Percentiles rank a stretch among this genome's conserved stretches.
Evolutionary conservation across 2,888 invertebrate genomes (phyloP).

Genomic region (Arrhopalites spinosus): DNA sequence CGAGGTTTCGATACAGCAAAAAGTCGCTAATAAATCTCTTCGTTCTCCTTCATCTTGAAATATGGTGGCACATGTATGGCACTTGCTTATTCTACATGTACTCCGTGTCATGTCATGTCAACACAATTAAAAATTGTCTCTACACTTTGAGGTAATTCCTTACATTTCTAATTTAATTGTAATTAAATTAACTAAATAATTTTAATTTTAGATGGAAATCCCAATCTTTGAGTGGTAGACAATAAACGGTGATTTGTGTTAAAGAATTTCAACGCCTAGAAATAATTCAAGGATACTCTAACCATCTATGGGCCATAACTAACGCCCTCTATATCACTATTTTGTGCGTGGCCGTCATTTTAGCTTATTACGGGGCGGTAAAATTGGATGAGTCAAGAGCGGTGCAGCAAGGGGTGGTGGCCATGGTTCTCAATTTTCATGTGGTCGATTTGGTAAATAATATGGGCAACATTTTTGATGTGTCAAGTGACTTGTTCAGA

Average conservation of each 20-base stretch:
- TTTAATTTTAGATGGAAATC: too few relatives aligned
- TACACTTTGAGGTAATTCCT: too few relatives aligned
- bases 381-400: background rate
- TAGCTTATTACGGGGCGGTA: background rate
- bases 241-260: too few relatives aligned
- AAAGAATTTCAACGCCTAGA: background rate
- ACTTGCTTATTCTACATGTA: background rate
- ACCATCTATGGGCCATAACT: background rate
- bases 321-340: background rate
- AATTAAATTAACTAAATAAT: too few relatives aligned
- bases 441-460: background rate
- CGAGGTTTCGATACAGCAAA: too few relatives aligned
- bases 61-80: background rate
- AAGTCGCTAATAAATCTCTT: too few relatives aligned
- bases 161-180: too few relatives aligned
- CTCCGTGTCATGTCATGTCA: background rate
- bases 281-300: background rate
- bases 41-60: background rate
- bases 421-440: background rate
- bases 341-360: background rate
- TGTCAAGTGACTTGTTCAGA: background rate
- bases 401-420: background rate
- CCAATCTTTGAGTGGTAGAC: too few relatives aligned
- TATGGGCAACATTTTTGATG: slow-evolving; percentile 1
- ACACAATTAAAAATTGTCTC: background rate